Percentiles rank a stretch among this genome's conserved stretches.
These are phyloP conservation scores for Dicentrarchus labrax DNA, from an alignment of 2,113 vertebrate genomes.

Conservation along the genomic window DNA sequence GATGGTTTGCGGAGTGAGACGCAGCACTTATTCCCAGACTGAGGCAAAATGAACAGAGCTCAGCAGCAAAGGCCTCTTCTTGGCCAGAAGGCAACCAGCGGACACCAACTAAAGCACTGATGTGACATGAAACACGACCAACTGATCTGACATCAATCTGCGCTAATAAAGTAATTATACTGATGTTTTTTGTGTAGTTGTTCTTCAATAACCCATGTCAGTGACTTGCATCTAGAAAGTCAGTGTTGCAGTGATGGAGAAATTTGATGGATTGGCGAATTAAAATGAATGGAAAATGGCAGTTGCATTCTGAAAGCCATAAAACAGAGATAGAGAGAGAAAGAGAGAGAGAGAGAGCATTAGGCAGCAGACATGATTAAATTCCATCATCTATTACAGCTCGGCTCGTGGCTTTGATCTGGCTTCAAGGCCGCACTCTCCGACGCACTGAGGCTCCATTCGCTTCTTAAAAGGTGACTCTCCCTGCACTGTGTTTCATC, in stretches of 20 bases:
- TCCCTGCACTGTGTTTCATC: slow-evolving; percentile 70
- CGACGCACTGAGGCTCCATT: slow-evolving; percentile 53
- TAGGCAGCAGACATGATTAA: slow-evolving; percentile 75
- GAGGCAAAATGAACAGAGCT: slow-evolving; percentile 27
- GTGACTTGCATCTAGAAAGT: slow-evolving; percentile 50
- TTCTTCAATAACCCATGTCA: slow-evolving; percentile 40
- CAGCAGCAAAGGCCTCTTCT: slow-evolving; percentile 36
- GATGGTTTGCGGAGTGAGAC: slow-evolving; percentile 46
- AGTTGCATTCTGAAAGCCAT: slow-evolving; percentile 49
- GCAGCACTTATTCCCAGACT: slow-evolving; percentile 21
- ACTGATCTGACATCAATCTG: slow-evolving; percentile 50
- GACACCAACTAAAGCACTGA: slow-evolving; percentile 42
- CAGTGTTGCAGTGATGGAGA: slow-evolving; percentile 23
- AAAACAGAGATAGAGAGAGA: slow-evolving; percentile 26
- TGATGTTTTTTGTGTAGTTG: slow-evolving; percentile 36
- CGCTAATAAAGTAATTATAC: slow-evolving; percentile 58
- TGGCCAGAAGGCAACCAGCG: slow-evolving; percentile 36
- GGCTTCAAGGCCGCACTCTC: slow-evolving; percentile 78
- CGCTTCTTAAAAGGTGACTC: slow-evolving; percentile 75
- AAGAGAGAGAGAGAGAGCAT: slow-evolving; percentile 26
- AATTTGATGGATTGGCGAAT: slow-evolving; percentile 45
- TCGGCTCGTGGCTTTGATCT: slow-evolving; percentile 74
- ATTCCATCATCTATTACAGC: slow-evolving; percentile 77
- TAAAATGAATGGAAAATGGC: slow-evolving; percentile 51
- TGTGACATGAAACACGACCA: slow-evolving; percentile 61